Evolutionary conservation across 2,888 invertebrate genomes (phyloP), one percentile per base, ranked within the genome.

Genomic region (Spodoptera littoralis): DNA sequence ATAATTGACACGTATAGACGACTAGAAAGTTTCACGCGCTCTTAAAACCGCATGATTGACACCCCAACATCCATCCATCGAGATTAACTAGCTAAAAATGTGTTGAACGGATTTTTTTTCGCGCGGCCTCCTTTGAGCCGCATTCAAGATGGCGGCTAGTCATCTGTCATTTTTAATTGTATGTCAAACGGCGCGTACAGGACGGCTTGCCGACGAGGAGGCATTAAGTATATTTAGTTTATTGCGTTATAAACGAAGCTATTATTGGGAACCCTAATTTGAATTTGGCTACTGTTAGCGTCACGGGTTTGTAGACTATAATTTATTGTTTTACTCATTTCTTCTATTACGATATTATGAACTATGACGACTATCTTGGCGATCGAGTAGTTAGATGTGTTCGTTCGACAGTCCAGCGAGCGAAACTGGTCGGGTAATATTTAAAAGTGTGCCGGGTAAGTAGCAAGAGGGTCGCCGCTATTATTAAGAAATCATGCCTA

Each of bases 91-190:
- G 85, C 86, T 84, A 86, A 89, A 87, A 89, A 89, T 87, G 85
- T 88, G 89, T 88, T 86, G 84, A 84, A 80, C 84, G 84, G 79
- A 81, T 89, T 90, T 88, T 88, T 90, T 83, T 69, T 61, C 48
- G 70, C 72, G 84, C 90, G 89, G 90, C 82, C 76, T 79, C 79
- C 88, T 91, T 93, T 91, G 90, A 90, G 81, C 83, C 83, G 65
- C 60, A 73, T 81, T 71, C 90, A 92, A 92, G 84, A 91, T 92
- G 92, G 92, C 92, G 87, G 56, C 79, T 58, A 78, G 83, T 91
- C 93, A 93, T 93, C 92, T 92, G 93, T 93, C 93, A 93, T 93
- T 93, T 93, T 93, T 93, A 93, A 93, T 93, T 93, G 93, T 89
- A 86, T 92, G 93, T 93, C 93, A 92, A 90, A 90, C 84, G 86